These are phyloP conservation scores for Rhabdomys dilectus DNA, from an alignment of 2,113 vertebrate genomes.

Conservation along the genomic window DNA sequence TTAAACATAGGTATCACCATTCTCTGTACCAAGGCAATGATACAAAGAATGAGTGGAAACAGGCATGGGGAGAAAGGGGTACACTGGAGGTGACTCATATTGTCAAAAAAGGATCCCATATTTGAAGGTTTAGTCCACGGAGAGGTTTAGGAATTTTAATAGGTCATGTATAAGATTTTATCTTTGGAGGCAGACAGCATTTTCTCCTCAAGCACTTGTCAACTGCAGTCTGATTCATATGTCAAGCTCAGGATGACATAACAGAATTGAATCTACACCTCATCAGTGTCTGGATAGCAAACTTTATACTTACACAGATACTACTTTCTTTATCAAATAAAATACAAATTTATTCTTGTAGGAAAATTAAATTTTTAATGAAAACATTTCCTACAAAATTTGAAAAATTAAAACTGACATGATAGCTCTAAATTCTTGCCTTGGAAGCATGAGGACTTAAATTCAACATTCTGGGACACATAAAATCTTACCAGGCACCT, in stretches of 20 bases:
- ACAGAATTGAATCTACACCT: slow-evolving; percentile 55
- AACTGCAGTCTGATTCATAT: not conserved
- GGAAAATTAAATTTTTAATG: slow-evolving; percentile 64
- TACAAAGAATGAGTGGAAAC: not conserved
- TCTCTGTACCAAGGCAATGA: not conserved
- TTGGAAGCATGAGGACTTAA: not conserved
- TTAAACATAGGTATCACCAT: not conserved
- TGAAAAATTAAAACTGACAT: not conserved
- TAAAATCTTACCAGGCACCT: not conserved
- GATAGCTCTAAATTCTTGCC: not conserved
- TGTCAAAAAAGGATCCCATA: not conserved
- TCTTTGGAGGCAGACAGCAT: not conserved
- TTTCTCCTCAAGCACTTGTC: not conserved
- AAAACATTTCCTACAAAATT: slow-evolving; percentile 52
- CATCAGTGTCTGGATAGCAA: slow-evolving; percentile 21
- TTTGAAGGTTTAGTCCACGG: not conserved
- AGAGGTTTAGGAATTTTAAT: not conserved
- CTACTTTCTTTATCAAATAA: not conserved
- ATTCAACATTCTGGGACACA: not conserved
- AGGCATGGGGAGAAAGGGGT: not conserved
- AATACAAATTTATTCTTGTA: slow-evolving; percentile 24
- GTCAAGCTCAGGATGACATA: slow-evolving; percentile 24
- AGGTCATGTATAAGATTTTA: not conserved
- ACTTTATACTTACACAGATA: slow-evolving; percentile 56
- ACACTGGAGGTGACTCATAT: not conserved